phyloP scores from a whole-genome alignment of 2,797 vertebrate genomes.

The Enteromius mattozi region DNA sequence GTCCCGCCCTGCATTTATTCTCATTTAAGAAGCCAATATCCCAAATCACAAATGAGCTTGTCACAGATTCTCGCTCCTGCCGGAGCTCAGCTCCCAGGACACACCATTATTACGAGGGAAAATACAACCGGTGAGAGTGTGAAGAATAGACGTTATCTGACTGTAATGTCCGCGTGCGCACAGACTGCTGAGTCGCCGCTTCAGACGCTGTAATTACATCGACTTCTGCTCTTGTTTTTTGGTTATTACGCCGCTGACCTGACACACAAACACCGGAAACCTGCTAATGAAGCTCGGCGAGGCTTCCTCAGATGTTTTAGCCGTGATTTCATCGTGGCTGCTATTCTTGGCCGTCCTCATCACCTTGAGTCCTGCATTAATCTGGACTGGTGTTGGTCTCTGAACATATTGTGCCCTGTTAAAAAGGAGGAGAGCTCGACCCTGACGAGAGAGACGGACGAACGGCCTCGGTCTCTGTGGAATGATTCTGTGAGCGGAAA shows the following conservation, averaged over 20 bases:
- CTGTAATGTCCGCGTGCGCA: neutral
- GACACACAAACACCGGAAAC: neutral
- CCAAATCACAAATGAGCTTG: conserved; percentile 71
- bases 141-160: neutral
- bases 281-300: neutral
- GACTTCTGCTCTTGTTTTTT: conserved; percentile 29
- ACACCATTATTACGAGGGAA: neutral
- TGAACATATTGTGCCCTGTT: conserved; percentile 25
- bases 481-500: neutral
- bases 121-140: neutral
- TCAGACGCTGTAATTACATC: conserved; percentile 63
- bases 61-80: conserved; percentile 69
- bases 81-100: neutral
- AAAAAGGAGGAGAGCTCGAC: conserved; percentile 12
- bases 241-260: neutral
- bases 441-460: neutral
- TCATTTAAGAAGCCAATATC: neutral
- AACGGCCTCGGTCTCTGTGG: no score
- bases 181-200: conserved; percentile 55
- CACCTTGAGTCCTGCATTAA: conserved; percentile 34
- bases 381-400: conserved; percentile 1
- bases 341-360: conserved; percentile 37
- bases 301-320: neutral
- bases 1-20: neutral
- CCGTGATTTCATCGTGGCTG: neutral